Base-by-base conservation (phyloP, 2,797 vertebrate genomes). In the Chaetophractus vellerosus region DNA sequence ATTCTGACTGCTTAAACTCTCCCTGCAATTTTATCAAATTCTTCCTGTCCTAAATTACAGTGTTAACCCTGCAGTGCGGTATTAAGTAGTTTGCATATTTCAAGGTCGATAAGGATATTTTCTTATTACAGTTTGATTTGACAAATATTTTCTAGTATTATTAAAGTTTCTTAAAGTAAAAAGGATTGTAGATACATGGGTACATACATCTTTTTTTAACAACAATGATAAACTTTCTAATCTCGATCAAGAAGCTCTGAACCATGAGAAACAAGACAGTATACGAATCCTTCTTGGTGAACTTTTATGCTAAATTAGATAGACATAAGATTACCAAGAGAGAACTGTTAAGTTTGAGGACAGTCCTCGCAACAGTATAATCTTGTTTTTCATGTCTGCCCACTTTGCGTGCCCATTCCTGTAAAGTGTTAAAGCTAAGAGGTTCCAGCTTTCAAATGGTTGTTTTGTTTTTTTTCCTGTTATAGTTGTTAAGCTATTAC, bases 71-170 rank as follows among this genome's bases (percentile, higher is more conserved):
- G n/a, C 15, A 55, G 57, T 75, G 59, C 24, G 15, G 16, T 38
- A 14, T n/a, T 61, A 78, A 50, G 69, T 38, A 38, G 36, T 81
- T 23, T 68, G 38, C 9, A n/a, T 45, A 76, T 48, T 64, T 76
- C 21, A 72, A 57, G 36, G 50, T 87, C 41, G 45, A 19, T 19
- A 21, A n/a, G 21, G 55, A 72, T 21, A 63, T 66, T 74, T 83
- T 55, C 61, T 23, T 59, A 57, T 23, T 23, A 9, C 15, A 80
- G 12, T 52, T 82, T 78, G 9, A 68, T 26, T 76, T 78, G 15
- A 78, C 72, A 94, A 76, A 71, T 64, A 71, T 55, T 88, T 90
- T 80, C 28, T 6, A 41, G 26, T 26, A 88, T 38, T 82, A 41
- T 33, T 66, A 61, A 31, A n/a, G 23, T 36, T 92, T 10, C 28